These are phyloP conservation scores for Lucifuga dentata DNA, from an alignment of 2,113 vertebrate genomes.

Conservation along the genomic window DNA sequence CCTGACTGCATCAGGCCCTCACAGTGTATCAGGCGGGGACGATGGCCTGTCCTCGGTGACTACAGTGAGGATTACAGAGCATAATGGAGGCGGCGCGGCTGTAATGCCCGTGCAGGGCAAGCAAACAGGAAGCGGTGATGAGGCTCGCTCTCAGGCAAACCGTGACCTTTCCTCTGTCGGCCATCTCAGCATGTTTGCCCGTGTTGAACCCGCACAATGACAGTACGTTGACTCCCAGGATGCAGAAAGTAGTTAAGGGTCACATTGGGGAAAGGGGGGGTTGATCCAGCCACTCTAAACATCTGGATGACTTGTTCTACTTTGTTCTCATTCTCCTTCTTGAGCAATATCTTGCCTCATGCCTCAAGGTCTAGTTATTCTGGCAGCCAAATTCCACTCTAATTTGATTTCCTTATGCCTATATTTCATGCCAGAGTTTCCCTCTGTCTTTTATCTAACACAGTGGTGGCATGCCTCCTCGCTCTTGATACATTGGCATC, in stretches of 20 bases:
- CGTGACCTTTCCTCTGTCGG: constrained; percentile 83
- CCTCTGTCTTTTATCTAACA: constrained; percentile 58
- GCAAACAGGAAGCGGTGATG: constrained; percentile 91
- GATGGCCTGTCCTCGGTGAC: constrained; percentile 89
- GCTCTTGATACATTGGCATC: constrained; percentile 21
- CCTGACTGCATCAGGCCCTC: constrained; percentile 84
- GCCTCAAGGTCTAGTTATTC: constrained; percentile 18
- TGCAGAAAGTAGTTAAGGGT: too few relatives aligned
- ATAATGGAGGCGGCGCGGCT: constrained; percentile 92
- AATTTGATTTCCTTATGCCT: constrained; percentile 2
- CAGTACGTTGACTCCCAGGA: neutral
- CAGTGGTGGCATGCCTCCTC: constrained; percentile 38
- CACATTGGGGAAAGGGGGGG: too few relatives aligned
- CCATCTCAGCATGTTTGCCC: constrained; percentile 80
- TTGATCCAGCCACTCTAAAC: neutral
- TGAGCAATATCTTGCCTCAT: neutral
- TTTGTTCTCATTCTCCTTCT: neutral
- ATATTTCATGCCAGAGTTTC: constrained; percentile 27
- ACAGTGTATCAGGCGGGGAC: constrained; percentile 88
- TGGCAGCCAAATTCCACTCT: neutral
- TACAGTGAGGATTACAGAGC: constrained; percentile 94
- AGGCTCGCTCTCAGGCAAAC: constrained; percentile 85
- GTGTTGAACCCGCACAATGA: constrained; percentile 8
- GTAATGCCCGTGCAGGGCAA: constrained; percentile 90
- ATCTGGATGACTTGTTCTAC: neutral